phyloP scores from a whole-genome alignment of 2,888 invertebrate genomes.

The Mycalesis mineus region DNA sequence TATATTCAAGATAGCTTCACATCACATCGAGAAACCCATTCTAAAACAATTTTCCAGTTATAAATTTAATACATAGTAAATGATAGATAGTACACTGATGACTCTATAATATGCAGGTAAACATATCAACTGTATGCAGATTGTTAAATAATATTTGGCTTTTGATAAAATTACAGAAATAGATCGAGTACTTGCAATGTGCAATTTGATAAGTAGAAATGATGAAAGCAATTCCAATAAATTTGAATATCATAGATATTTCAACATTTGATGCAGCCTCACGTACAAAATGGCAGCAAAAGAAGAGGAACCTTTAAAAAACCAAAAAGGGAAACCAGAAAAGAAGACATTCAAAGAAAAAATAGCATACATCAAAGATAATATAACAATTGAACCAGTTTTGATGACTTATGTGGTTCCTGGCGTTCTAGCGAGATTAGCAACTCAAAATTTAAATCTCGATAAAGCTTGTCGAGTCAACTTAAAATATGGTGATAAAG shows the following conservation, averaged over 20 bases:
- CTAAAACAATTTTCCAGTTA: too few relatives aligned
- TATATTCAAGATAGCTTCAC: too few relatives aligned
- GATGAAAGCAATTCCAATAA: conserved; percentile 4
- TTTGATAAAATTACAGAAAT: conserved; percentile 22
- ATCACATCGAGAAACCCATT: too few relatives aligned
- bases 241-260: conserved; percentile 12
- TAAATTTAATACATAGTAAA: too few relatives aligned
- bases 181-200: conserved; percentile 4
- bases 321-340: conserved; percentile 34
- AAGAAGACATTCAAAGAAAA: conserved; percentile 64
- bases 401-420: conserved; percentile 81
- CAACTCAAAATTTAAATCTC: conserved; percentile 89
- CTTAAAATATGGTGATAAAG: conserved; percentile 80
- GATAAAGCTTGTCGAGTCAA: conserved; percentile 92
- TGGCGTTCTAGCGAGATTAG: conserved; percentile 81
- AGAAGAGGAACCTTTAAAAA: conserved; percentile 55
- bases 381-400: conserved; percentile 82
- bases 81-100: neutral
- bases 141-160: conserved; percentile 14
- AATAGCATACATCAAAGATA: conserved; percentile 65
- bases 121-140: neutral
- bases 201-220: neutral
- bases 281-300: conserved; percentile 41
- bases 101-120: neutral
- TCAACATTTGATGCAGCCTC: conserved; percentile 13